A percentile compares a stretch with the other conserved stretches of the same genome.
Evolutionary conservation across 2,888 invertebrate species (phyloP).

Genomic region (Tupiocoris notatus): DNA sequence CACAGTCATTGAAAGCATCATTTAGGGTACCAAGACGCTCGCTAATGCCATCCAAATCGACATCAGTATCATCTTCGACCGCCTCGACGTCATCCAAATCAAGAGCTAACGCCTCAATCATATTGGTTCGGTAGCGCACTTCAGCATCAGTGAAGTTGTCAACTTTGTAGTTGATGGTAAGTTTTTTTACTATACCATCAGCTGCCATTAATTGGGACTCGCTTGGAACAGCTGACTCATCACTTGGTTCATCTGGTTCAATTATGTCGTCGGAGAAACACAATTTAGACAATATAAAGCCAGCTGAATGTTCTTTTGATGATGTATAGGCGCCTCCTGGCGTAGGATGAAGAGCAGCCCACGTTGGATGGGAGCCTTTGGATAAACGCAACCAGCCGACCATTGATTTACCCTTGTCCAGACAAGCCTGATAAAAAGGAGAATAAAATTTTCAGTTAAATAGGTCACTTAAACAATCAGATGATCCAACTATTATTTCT

Average conservation of each 20-base stretch:
- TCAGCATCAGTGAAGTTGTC: slow-evolving; percentile 42
- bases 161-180: slow-evolving; percentile 39
- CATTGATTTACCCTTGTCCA: slow-evolving; percentile 29
- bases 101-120: slow-evolving; percentile 45
- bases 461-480: too few relatives aligned
- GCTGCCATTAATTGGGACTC: slow-evolving; percentile 29
- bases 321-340: slow-evolving; percentile 29
- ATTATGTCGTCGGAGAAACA: slow-evolving; percentile 39
- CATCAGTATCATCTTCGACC: slow-evolving; percentile 37
- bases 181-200: slow-evolving; percentile 41
- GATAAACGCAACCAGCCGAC: slow-evolving; percentile 41
- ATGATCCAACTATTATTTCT: too few relatives aligned
- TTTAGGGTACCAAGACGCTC: slow-evolving; percentile 36
- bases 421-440: slow-evolving; percentile 15
- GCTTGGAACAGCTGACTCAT: slow-evolving; percentile 19
- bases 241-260: slow-evolving; percentile 40
- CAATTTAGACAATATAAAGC: slow-evolving; percentile 37
- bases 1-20: slow-evolving; percentile 39
- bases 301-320: slow-evolving; percentile 35
- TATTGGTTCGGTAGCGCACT: slow-evolving; percentile 31
- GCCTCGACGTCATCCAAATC: slow-evolving; percentile 28
- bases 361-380: slow-evolving; percentile 13
- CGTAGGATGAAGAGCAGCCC: slow-evolving; percentile 32
- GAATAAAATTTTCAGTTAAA: not conserved
- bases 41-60: slow-evolving; percentile 39